Evolutionary conservation across 1,140 invertebrate genomes (phyloP), one percentile per base, ranked within the genome.

Genomic region (Sogatella furcifera): DNA sequence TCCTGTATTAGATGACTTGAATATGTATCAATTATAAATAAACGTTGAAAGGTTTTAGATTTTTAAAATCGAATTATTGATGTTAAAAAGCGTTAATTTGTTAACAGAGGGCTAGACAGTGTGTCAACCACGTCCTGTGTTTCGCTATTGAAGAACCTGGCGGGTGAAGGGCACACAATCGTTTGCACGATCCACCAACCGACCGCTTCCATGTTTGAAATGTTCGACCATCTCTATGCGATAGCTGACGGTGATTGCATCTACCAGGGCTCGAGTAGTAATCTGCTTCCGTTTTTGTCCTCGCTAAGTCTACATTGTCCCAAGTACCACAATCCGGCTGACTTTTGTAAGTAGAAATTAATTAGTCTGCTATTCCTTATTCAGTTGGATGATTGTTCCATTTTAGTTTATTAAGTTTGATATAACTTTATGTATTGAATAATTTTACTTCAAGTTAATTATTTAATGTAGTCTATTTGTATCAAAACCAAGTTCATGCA

Each of bases 141-240:
- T 22, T 64, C 68, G 13, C 59, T 77, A 46, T 63, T 80, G 24
- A 69, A 81, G 67, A 73, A 74, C 9, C 68, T 85, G 41, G 81
- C 83, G 0, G 67, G 72, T 15, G 78, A 79, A n/a, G 82, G 82
- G 0, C 71, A 81, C 38, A 83, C 82, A 0, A 80, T 86, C 42
- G 77, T 86, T 22, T 84, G 82, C 67, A 85, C 83, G 11, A 84
- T 86, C 60, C 84, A 86, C 70, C 84, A 86, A 64, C 84, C 84
- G 0, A 82, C 78, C 62, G 82, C 83, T 19, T 77, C 81, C 64
- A 70, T 85, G 8, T 85, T 86, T 70, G 80, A 84, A 67, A 82
- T 80, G 71, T 85, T 86, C 72, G 83, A 85, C 67, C 75, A 81
- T 72, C 66, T 85, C 3, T 84, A 84, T 68, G 77, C 83, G 61